Evolutionary conservation across 1,140 invertebrate genomes (phyloP).

Genomic region (Leptonema lineaticorne): DNA sequence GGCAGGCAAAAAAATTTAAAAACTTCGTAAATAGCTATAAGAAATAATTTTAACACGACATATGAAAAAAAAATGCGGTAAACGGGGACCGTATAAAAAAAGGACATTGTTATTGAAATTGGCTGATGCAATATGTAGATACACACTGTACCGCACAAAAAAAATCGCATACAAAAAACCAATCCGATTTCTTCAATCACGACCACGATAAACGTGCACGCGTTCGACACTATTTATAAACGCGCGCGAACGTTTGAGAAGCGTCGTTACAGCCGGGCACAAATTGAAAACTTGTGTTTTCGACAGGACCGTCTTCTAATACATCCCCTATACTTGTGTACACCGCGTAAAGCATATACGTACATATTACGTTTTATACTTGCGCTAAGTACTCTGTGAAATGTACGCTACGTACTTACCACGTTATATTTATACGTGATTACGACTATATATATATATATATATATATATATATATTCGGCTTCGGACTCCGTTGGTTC

Average conservation of each 20-base stretch:
- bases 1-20: too few species aligned
- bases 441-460: not conserved
- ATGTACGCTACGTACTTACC: not conserved
- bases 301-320: slow-evolving; percentile 16
- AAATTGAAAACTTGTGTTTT: slow-evolving; percentile 38
- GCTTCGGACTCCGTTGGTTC: not conserved
- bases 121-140: too few species aligned
- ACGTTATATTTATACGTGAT: too few species aligned
- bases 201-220: not conserved
- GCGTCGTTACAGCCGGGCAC: slow-evolving; percentile 24
- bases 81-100: too few species aligned
- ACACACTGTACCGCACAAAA: too few species aligned
- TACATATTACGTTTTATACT: not conserved
- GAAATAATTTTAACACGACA: too few species aligned
- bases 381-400: too few species aligned
- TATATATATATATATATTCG: not conserved
- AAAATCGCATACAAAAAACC: too few species aligned
- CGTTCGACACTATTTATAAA: not conserved
- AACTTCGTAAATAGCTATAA: too few species aligned
- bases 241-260: not conserved
- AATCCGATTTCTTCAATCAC: not conserved
- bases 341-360: not conserved
- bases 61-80: too few species aligned
- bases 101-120: too few species aligned
- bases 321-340: not conserved